Evolutionary conservation across 2,888 invertebrate species (phyloP).

Genomic region (Hecatera dysodea): DNA sequence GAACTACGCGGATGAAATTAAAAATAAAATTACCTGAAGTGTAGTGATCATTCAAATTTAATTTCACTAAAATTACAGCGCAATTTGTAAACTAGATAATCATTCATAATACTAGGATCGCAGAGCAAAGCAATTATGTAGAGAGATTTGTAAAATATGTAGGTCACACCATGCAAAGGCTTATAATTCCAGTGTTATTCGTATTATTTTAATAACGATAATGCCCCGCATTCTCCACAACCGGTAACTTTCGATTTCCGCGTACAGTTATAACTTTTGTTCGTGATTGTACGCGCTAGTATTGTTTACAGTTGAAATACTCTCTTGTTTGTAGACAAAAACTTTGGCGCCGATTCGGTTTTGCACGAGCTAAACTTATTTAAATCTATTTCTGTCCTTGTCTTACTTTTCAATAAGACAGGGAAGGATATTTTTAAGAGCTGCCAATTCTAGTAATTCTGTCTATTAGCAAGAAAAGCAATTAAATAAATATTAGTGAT

Average conservation of each 20-base stretch:
- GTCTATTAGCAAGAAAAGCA: background rate
- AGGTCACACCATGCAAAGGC: slow-evolving; percentile 12
- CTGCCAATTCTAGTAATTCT: background rate
- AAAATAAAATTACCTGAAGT: background rate
- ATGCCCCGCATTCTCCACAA: slow-evolving; percentile 32
- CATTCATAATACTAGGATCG: background rate
- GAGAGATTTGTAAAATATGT: slow-evolving; percentile 23
- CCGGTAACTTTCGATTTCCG: slow-evolving; percentile 62
- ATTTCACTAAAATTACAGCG: background rate
- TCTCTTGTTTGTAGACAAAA: slow-evolving; percentile 29
- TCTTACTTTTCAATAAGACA: background rate
- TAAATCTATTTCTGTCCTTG: background rate
- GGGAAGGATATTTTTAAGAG: background rate
- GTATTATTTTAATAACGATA: slow-evolving; percentile 49
- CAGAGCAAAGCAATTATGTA: slow-evolving; percentile 23
- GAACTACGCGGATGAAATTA: no score
- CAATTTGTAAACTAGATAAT: background rate
- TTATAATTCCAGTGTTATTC: slow-evolving; percentile 31
- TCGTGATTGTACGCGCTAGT: slow-evolving; percentile 32
- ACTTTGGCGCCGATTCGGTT: background rate
- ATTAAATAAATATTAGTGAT: background rate
- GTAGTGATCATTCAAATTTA: background rate
- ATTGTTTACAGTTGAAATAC: slow-evolving; percentile 2
- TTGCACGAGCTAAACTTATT: background rate
- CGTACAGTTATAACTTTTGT: slow-evolving; percentile 34